Base-by-base conservation (phyloP, 2,797 vertebrate species). In the Sebastes minor region DNA sequence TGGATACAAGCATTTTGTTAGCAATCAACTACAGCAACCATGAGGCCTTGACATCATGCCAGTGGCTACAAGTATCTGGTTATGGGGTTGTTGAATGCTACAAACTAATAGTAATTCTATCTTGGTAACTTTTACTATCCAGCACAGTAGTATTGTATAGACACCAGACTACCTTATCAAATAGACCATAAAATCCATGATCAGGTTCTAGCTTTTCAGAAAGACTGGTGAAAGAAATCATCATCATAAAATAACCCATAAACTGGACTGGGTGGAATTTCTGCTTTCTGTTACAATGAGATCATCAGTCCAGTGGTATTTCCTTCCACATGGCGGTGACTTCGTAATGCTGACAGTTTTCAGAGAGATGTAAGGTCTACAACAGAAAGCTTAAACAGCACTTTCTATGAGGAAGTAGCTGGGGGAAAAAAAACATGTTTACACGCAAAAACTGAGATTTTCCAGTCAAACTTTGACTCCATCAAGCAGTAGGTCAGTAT, bases 391-490 rank as follows among this genome's bases (percentile, higher is more conserved):
- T 70, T 67, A 30, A 67, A 61, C 64, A 60, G 66, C 80, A 69
- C 52, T 77, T 64, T 76, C 13, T 75, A 8, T 80, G 28, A 83
- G 80, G 70, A 83, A 78, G 68, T 69, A 32, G 23, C 3, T 27
- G 33, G 38, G 13, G 0, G 4, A 14, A 71, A 49, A 56, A 38
- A 55, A 38, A 38, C 55, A 11, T 35, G 16, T 73, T 27, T 3
- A 10, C 35, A 8, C 13, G 28, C 18, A 63, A 7, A 71, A 74
- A 60, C 4, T 71, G 20, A 71, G 38, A 16, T 42, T 42, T 27
- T 35, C 38, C 38, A 42, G 38, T 42, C 38, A 42, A 16, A 6
- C 38, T 18, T 46, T 16, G 16, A 46, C 42, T 46, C 42, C 42
- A 20, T 61, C 16, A 18, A 11, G 14, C 20, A 49, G 42, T 49